A percentile compares a stretch with the other conserved stretches of the same genome.
Evolutionary conservation across 1,140 invertebrate species (phyloP).

Genomic region (Zaprionus nigranus): DNA sequence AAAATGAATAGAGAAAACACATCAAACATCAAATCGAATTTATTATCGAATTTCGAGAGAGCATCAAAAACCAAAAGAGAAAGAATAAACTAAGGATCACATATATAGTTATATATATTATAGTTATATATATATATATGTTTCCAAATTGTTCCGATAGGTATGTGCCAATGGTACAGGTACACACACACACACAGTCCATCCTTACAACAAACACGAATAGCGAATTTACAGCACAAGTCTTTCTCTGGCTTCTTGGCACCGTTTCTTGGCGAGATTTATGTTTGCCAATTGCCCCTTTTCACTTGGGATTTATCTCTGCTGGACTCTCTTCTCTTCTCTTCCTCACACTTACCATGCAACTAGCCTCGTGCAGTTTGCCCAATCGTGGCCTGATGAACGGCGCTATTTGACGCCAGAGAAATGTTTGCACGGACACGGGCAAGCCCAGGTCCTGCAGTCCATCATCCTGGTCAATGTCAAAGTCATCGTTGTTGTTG

Average conservation of each 20-base stretch:
- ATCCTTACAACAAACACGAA: conserved; percentile 79
- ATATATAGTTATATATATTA: conserved; percentile 5
- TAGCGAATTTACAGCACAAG: conserved; percentile 79
- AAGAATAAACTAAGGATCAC: not conserved
- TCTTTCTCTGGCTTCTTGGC: conserved; percentile 7
- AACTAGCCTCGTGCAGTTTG: conserved; percentile 98
- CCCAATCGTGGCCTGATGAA: conserved; percentile 96
- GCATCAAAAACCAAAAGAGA: not conserved
- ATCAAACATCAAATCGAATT: conserved; percentile 57
- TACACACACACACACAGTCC: conserved; percentile 57
- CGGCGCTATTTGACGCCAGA: conserved; percentile 98
- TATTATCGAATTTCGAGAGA: conserved; percentile 15
- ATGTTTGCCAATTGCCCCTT: conserved; percentile 6
- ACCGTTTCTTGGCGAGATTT: conserved; percentile 16
- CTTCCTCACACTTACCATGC: conserved; percentile 91
- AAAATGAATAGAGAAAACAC: conserved; percentile 62
- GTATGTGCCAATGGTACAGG: conserved; percentile 53
- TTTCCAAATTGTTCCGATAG: not conserved
- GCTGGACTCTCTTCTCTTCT: not conserved
- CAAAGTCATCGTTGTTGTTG: conserved; percentile 84
- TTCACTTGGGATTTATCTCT: not conserved
- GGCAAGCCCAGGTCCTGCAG: conserved; percentile 92
- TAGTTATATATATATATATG: not conserved
- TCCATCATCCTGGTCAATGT: conserved; percentile 86
- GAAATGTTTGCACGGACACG: conserved; percentile 98